Percentiles rank a stretch among this genome's conserved stretches.
Evolutionary conservation across 2,113 vertebrate genomes (phyloP).

Genomic region (Oncorhynchus keta): DNA sequence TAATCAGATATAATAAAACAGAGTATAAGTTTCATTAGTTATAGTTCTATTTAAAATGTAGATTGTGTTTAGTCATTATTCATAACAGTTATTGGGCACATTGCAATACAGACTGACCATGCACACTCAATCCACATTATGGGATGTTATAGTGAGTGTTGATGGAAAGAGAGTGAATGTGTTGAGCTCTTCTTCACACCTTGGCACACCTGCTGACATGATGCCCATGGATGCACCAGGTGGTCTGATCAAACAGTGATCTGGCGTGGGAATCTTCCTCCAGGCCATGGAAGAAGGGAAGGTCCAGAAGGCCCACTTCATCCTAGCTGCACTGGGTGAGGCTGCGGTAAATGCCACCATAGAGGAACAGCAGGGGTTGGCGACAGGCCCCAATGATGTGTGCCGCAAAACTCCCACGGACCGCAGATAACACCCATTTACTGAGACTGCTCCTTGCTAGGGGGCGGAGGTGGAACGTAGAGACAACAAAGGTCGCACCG

Average conservation of each 20-base stretch:
- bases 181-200: background rate
- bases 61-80: too few relatives aligned
- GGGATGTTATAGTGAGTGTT: background rate
- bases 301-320: conserved; percentile 6
- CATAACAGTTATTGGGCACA: conserved; percentile 1
- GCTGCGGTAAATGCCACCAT: background rate
- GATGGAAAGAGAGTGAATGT: background rate
- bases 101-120: background rate
- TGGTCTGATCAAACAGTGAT: background rate
- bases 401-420: background rate
- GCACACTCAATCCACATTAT: background rate
- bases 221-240: background rate
- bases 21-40: too few relatives aligned
- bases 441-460: conserved; percentile 4
- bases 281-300: conserved; percentile 14
- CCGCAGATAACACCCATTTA: background rate
- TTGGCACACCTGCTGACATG: background rate
- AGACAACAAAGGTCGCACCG: background rate
- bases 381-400: conserved; percentile 1
- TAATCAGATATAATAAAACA: too few relatives aligned
- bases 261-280: background rate
- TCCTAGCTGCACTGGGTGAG: background rate
- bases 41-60: too few relatives aligned
- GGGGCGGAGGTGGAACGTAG: background rate
- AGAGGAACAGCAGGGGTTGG: background rate